Evolutionary conservation across 2,888 invertebrate species (phyloP).

Genomic region (Gerris lacustris): DNA sequence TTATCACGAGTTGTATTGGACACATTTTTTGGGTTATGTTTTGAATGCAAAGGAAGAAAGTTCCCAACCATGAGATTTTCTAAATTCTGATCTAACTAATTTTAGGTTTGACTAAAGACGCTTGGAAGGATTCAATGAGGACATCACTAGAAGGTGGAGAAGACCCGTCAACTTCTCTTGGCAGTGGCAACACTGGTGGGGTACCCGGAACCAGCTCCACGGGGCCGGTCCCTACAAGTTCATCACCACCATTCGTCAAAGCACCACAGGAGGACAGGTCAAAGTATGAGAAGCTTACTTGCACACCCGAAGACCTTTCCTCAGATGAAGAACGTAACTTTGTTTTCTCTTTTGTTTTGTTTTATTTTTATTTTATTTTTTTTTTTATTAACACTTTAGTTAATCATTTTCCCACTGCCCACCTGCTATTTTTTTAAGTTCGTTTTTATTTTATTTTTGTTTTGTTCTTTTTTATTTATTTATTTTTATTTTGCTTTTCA

Average conservation of each 20-base stretch:
- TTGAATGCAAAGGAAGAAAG: too few species aligned
- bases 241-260: constrained; percentile 40
- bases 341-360: not conserved
- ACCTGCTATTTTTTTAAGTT: too few species aligned
- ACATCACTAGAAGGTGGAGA: not conserved
- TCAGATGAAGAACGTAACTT: constrained; percentile 41
- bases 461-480: too few species aligned
- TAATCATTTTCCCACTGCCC: too few species aligned
- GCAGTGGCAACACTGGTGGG: too few species aligned
- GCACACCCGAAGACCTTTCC: constrained; percentile 45
- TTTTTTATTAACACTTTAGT: not conserved
- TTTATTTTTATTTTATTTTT: not conserved
- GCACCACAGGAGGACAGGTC: constrained; percentile 57
- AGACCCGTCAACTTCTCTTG: not conserved
- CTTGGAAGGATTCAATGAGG: not conserved
- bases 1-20: too few species aligned
- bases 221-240: not conserved
- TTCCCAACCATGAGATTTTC: too few species aligned
- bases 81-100: not conserved
- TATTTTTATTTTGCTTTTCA: too few species aligned
- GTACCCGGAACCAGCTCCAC: not conserved
- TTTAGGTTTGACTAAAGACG: not conserved
- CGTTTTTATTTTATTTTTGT: too few species aligned
- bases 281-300: constrained; percentile 61
- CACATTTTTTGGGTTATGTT: too few species aligned